Conservation (phyloP, 2,888 invertebrate genomes). For the Eurytoma californica region DNA sequence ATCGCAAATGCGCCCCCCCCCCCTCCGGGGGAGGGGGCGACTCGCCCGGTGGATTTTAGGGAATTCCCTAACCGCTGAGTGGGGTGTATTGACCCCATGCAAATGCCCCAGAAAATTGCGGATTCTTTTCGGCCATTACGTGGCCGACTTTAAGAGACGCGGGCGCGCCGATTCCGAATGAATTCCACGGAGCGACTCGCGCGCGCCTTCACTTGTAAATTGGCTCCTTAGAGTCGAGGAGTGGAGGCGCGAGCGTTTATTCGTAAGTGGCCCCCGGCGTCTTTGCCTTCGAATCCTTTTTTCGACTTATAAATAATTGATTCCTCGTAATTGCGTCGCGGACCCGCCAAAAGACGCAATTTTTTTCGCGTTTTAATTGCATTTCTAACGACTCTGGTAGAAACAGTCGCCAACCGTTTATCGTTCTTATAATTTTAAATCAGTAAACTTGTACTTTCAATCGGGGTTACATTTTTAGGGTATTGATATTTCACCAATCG, state of each 20-base stretch:
- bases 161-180: constrained; percentile 27
- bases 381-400: too few species aligned
- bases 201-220: not conserved
- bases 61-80: too few species aligned
- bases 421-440: too few species aligned
- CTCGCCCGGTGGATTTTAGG: not conserved
- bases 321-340: not conserved
- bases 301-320: constrained; percentile 25
- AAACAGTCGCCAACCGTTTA: too few species aligned
- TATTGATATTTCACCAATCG: too few species aligned
- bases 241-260: not conserved
- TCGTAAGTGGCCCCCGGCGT: too few species aligned
- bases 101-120: constrained; percentile 25
- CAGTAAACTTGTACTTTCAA: too few species aligned
- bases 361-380: too few species aligned
- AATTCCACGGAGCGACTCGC: constrained; percentile 23
- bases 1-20: not conserved
- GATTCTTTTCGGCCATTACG: constrained; percentile 39
- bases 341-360: too few species aligned
- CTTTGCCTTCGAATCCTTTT: not conserved
- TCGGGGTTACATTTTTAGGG: too few species aligned
- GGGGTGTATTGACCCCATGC: constrained; percentile 37
- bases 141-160: constrained; percentile 35
- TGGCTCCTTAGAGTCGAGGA: constrained; percentile 14
- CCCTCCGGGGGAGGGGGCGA: not conserved